Evolutionary conservation across 2,113 vertebrate species (phyloP).

Genomic region (Micromys minutus): DNA sequence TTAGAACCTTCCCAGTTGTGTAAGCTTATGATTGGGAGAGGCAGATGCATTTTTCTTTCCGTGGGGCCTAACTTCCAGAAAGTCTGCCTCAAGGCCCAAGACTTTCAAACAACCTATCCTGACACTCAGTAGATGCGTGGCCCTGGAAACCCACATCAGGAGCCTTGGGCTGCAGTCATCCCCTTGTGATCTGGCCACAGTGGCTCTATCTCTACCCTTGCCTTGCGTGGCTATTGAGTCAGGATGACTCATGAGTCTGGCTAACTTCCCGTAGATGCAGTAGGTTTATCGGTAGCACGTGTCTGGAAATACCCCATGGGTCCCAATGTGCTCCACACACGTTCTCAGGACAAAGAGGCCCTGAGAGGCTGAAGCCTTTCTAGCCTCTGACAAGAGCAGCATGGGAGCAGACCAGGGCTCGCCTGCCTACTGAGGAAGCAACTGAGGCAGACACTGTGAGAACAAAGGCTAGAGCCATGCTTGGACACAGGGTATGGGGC

Average conservation of each 20-base stretch:
- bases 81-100: neutral
- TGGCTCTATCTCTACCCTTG: neutral
- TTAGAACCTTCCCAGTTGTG: neutral
- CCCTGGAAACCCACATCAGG: too few relatives aligned
- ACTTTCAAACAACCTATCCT: neutral
- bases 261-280: neutral
- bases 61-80: neutral
- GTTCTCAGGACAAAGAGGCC: neutral
- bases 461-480: neutral
- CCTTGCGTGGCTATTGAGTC: neutral
- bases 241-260: neutral
- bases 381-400: neutral
- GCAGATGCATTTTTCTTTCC: neutral
- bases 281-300: neutral
- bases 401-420: neutral
- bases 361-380: neutral
- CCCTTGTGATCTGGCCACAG: too few relatives aligned
- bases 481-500: neutral
- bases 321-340: neutral
- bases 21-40: neutral
- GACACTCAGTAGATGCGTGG: fast-evolving
- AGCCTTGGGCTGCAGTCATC: neutral
- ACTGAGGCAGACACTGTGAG: fast-evolving
- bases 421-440: too few relatives aligned
- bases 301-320: neutral